phyloP scores from a whole-genome alignment of 2,797 vertebrate species.

The Crypturellus tataupa region DNA sequence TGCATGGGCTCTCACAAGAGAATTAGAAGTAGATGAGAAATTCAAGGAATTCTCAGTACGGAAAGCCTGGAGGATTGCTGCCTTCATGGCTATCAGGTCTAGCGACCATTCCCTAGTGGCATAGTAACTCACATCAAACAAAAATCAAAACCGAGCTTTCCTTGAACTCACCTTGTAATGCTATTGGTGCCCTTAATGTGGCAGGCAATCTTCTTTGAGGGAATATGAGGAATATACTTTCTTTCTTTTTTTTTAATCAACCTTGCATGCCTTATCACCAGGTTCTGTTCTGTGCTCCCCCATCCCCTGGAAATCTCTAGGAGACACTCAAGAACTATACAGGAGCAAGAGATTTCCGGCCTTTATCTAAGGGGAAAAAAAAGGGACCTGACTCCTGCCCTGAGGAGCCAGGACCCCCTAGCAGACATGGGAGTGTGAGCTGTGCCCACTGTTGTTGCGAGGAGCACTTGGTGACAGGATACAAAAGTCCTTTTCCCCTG shows the following conservation, averaged over 20 bases:
- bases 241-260: background rate
- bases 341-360: background rate
- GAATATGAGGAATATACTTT: background rate
- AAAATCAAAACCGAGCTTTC: background rate
- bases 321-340: background rate
- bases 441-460: background rate
- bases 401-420: background rate
- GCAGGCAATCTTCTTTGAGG: background rate
- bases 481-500: background rate
- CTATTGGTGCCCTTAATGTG: background rate
- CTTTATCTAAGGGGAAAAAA: background rate
- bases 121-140: background rate
- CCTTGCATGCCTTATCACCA: accelerated
- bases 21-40: background rate
- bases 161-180: background rate
- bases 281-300: background rate
- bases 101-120: background rate
- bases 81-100: background rate
- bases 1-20: background rate
- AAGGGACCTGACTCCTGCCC: background rate
- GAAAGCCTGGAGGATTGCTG: background rate
- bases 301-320: background rate
- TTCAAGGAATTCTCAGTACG: background rate
- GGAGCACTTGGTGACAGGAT: background rate
- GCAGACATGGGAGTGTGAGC: accelerated